These are phyloP conservation scores for Psittacula cyanocephala DNA, from an alignment of 2,113 vertebrate genomes.

Conservation along the genomic window DNA sequence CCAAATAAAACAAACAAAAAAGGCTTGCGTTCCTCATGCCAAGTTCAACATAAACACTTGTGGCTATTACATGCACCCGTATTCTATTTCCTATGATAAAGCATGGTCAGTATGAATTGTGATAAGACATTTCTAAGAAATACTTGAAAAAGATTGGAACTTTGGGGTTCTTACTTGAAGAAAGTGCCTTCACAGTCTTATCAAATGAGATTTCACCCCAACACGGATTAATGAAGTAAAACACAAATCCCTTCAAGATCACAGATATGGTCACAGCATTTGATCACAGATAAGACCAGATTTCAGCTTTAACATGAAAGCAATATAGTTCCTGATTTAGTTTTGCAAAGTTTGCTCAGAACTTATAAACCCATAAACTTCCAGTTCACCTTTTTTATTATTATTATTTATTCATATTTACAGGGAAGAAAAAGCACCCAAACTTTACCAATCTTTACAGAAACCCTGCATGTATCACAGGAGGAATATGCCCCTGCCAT, in stretches of 20 bases:
- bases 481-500: not conserved
- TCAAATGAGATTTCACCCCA: not conserved
- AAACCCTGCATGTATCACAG: not conserved
- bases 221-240: not conserved
- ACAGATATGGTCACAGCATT: not conserved
- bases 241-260: not conserved
- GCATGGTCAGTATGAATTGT: conserved; percentile 2
- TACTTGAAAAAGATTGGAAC: not conserved
- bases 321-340: not conserved
- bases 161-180: not conserved
- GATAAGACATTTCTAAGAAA: conserved; percentile 28
- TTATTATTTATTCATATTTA: not conserved
- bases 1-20: too few species aligned
- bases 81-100: conserved; percentile 64
- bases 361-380: not conserved
- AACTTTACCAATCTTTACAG: not conserved
- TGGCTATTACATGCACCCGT: conserved; percentile 49
- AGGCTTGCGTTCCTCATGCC: conserved; percentile 43
- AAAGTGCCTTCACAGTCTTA: not conserved
- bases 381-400: not conserved
- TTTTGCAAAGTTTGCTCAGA: not conserved
- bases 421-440: not conserved
- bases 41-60: conserved; percentile 63
- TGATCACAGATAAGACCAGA: not conserved
- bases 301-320: not conserved